Conservation (phyloP, 2,888 invertebrate species). For the Diachrysia chrysitis region DNA sequence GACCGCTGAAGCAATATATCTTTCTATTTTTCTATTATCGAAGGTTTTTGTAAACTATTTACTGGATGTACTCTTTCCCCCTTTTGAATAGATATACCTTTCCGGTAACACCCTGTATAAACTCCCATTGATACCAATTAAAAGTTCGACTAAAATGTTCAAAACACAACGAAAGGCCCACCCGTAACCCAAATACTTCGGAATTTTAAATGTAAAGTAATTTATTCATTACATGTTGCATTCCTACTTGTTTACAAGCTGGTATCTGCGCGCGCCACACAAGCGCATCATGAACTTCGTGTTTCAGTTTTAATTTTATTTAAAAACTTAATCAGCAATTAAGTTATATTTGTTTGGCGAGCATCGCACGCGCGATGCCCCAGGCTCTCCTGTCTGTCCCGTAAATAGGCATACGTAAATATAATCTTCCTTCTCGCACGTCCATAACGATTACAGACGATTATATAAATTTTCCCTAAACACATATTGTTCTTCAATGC, state of each 20-base stretch:
- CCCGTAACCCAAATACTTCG: slow-evolving; percentile 16
- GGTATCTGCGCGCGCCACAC: slow-evolving; percentile 24
- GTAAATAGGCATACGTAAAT: slow-evolving; percentile 45
- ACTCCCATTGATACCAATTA: background rate
- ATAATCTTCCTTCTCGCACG: slow-evolving; percentile 55
- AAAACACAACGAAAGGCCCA: background rate
- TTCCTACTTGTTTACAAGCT: slow-evolving; percentile 41
- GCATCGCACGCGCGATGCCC: slow-evolving; percentile 67
- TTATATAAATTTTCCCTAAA: slow-evolving; percentile 63
- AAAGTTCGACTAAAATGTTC: background rate
- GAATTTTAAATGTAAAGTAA: slow-evolving; percentile 21
- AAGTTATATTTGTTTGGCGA: slow-evolving; percentile 55
- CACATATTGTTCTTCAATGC: slow-evolving; percentile 31
- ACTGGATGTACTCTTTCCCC: too few relatives aligned
- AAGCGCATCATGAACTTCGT: slow-evolving; percentile 21
- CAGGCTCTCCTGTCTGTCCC: slow-evolving; percentile 52
- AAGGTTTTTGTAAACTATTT: too few relatives aligned
- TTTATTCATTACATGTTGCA: slow-evolving; percentile 34
- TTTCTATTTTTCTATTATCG: too few relatives aligned
- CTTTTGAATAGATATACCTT: too few relatives aligned
- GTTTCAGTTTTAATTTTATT: slow-evolving; percentile 56
- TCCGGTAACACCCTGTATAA: too few relatives aligned
- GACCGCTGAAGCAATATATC: too few relatives aligned
- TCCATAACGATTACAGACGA: slow-evolving; percentile 49
- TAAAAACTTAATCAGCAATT: slow-evolving; percentile 60